Evolutionary conservation across 2,797 vertebrate genomes (phyloP), one percentile per base, ranked within the genome.

Genomic region (Harpagifer antarcticus): DNA sequence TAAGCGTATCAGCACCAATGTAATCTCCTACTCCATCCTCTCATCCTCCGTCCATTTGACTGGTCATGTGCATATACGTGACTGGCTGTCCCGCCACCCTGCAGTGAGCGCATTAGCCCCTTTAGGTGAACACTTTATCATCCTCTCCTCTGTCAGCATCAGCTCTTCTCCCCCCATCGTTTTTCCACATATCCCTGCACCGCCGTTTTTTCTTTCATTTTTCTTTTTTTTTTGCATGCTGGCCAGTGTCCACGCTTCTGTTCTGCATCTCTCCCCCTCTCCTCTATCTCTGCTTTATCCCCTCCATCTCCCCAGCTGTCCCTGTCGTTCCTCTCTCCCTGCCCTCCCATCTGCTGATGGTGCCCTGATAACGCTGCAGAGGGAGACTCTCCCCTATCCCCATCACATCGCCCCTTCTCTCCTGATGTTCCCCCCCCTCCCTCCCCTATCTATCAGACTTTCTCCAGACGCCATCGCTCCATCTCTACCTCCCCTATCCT

Each of bases 291-390:
- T 72, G 74, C 82, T 77, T 90, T 88, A 90, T 92, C 88, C 89
- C 82, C 83, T 82, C 81, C 79, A 89, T 93, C 76, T 84, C 82
- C 85, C 86, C 89, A 91, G 85, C 88, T 91, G 88, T 88, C 88
- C 85, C 81, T 76, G 61, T 80, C 49, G 64, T 79, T 87, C 85
- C 59, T 85, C 66, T 87, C 74, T 83, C 76, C 88, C 90, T 91
- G 86, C 88, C 88, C 89, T 87, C 82, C 93, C 92, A 91, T 94
- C 91, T 94, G 92, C 88, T 88, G 90, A 92, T 90, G 82, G 84
- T 86, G 85, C 78, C 89, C 87, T 84, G 86, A 92, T 92, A 89
- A 85, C 87, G 89, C 76, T 79, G 76, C 89, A 82, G 76, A 82
- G 83, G 70, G 70, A 90, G 66, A 68, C 61, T 75, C 69, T 48